Percentiles rank a stretch among this genome's conserved stretches.
Conservation (phyloP, 2,888 invertebrate genomes). For the Drosophila phalerata region DNA sequence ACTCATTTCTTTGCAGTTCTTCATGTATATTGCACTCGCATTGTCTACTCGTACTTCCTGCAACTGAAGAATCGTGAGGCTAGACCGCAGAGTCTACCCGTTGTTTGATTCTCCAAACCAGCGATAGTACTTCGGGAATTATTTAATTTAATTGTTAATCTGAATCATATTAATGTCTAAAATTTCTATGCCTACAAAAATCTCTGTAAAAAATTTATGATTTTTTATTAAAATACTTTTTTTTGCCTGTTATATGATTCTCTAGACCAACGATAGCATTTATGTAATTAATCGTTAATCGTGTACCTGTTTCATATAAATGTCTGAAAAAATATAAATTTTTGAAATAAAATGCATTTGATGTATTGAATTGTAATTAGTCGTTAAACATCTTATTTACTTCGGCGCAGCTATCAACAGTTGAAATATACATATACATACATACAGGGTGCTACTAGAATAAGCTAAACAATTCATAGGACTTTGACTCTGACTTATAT, state of each 20-base stretch:
- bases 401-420: slow-evolving; percentile 73
- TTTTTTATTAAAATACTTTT: slow-evolving; percentile 31
- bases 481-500: slow-evolving; percentile 44
- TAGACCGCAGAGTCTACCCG: slow-evolving; percentile 59
- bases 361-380: slow-evolving; percentile 51
- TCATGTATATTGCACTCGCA: slow-evolving; percentile 57
- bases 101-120: slow-evolving; percentile 55
- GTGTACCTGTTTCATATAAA: background rate
- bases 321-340: background rate
- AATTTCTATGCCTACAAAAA: background rate
- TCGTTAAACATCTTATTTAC: slow-evolving; percentile 63
- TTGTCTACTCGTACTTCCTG: slow-evolving; percentile 73
- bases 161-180: background rate
- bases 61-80: slow-evolving; percentile 65
- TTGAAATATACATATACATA: slow-evolving; percentile 69
- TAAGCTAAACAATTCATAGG: slow-evolving; percentile 55
- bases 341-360: slow-evolving; percentile 33
- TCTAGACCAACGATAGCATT: background rate
- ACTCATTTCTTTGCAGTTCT: slow-evolving; percentile 48
- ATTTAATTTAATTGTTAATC: slow-evolving; percentile 32
- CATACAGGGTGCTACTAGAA: slow-evolving; percentile 62
- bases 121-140: slow-evolving; percentile 28
- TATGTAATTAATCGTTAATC: background rate
- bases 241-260: background rate
- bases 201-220: background rate